phyloP scores from a whole-genome alignment of 2,888 invertebrate species.

The Machimus rusticus region DNA sequence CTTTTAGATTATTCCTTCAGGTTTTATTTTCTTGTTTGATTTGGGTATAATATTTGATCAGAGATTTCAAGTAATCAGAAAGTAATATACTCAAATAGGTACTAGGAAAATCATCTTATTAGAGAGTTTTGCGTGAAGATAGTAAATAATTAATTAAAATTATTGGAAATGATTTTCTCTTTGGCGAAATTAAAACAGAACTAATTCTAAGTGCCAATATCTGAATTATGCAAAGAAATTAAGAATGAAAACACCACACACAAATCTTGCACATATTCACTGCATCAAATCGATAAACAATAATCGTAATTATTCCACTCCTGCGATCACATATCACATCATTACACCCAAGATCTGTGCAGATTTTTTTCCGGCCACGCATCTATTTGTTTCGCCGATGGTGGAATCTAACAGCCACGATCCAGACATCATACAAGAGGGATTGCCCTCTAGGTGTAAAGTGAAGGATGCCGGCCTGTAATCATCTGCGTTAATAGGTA shows the following conservation, averaged over 20 bases:
- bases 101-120: not conserved
- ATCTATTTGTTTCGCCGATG: constrained; percentile 26
- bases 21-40: constrained; percentile 4
- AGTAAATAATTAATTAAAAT: too few relatives aligned
- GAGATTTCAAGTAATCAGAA: constrained; percentile 12
- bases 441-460: constrained; percentile 63
- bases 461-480: constrained; percentile 64
- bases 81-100: not conserved
- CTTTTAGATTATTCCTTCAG: constrained; percentile 23
- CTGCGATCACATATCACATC: constrained; percentile 24
- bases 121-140: not conserved
- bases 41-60: constrained; percentile 14
- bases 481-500: constrained; percentile 58
- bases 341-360: constrained; percentile 15
- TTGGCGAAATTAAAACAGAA: too few relatives aligned
- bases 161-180: too few relatives aligned
- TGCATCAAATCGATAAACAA: not conserved
- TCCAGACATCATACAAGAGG: constrained; percentile 37
- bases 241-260: not conserved
- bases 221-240: not conserved
- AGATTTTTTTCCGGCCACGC: not conserved
- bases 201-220: not conserved
- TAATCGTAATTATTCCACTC: constrained; percentile 33
- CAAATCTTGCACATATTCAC: not conserved
- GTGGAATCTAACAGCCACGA: constrained; percentile 7